phyloP scores from a whole-genome alignment of 2,797 vertebrate genomes.

The Anisognathus igniventris region DNA sequence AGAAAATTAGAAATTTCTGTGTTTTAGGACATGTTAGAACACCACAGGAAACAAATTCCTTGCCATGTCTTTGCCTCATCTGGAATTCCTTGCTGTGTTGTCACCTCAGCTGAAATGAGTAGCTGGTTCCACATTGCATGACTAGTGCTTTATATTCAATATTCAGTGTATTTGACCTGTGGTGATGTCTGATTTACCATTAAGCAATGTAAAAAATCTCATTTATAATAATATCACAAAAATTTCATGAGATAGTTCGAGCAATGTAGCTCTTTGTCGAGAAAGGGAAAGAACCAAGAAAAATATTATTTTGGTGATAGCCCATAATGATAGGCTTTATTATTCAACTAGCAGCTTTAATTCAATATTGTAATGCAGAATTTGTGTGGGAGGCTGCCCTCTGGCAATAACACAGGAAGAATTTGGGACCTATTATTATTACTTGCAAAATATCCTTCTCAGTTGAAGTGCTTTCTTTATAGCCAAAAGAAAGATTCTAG shows the following conservation, averaged over 20 bases:
- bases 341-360: slow-evolving; percentile 6
- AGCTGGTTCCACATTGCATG: not conserved
- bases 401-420: not conserved
- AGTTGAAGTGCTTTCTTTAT: not conserved
- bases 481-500: not conserved
- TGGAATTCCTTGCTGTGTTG: not conserved
- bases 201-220: not conserved
- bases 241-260: not conserved
- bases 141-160: not conserved
- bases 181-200: not conserved
- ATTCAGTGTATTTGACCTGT: not conserved
- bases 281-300: not conserved
- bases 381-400: not conserved
- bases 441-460: not conserved
- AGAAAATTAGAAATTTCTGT: not conserved
- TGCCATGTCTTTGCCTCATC: not conserved
- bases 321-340: not conserved
- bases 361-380: not conserved
- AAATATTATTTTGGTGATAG: not conserved
- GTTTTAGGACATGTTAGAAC: not conserved
- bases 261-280: fast-evolving
- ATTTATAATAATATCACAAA: not conserved
- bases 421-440: not conserved
- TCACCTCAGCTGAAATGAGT: not conserved
- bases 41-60: not conserved